Evolutionary conservation across 2,113 vertebrate species (phyloP).

Genomic region (Ia io): DNA sequence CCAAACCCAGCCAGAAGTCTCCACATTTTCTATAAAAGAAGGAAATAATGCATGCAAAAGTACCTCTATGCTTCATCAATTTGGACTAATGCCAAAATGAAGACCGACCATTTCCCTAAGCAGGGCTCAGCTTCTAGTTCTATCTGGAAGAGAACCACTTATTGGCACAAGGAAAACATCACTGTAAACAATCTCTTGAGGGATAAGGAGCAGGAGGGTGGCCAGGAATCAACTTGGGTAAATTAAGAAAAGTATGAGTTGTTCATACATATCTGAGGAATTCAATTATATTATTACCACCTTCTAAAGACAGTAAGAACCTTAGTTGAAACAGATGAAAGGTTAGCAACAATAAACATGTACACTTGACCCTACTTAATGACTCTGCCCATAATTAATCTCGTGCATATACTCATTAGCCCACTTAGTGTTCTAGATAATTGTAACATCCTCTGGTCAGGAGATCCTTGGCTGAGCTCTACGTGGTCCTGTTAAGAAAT

Average conservation of each 20-base stretch:
- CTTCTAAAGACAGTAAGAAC: neutral
- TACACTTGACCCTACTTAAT: neutral
- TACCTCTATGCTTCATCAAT: neutral
- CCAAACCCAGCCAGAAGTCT: neutral
- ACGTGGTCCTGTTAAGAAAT: neutral
- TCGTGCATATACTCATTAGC: neutral
- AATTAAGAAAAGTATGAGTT: slow-evolving; percentile 8
- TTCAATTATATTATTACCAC: neutral
- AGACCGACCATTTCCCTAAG: neutral
- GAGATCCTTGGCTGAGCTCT: neutral
- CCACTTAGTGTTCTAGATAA: neutral
- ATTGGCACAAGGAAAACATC: neutral
- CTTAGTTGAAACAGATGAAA: neutral
- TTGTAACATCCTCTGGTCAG: neutral
- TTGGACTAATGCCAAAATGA: slow-evolving; percentile 29
- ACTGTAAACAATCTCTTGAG: neutral
- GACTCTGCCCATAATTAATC: neutral
- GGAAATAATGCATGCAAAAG: neutral
- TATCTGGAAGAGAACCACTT: neutral
- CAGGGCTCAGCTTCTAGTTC: neutral
- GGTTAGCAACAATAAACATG: neutral
- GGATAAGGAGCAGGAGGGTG: neutral
- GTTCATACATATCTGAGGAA: neutral
- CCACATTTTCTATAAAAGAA: slow-evolving; percentile 25
- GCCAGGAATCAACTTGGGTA: neutral